Evolutionary conservation across 2,797 vertebrate species (phyloP), one percentile per base, ranked within the genome.

Genomic region (Rhinogobio ventralis): DNA sequence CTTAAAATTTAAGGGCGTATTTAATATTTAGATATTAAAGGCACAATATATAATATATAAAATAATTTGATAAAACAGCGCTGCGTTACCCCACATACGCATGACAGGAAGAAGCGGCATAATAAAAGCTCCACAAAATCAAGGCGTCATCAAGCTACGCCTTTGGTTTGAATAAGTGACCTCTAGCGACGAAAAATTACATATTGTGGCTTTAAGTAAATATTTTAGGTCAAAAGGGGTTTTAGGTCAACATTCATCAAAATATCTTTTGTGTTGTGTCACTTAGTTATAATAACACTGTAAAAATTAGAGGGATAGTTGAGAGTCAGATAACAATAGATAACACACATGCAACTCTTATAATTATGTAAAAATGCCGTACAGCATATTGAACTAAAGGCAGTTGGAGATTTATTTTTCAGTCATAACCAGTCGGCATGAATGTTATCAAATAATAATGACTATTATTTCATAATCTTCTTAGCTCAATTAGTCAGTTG

Each of bases 401-500:
- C 25, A 64, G 7, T 64, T 64, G 14, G 60, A 64, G 25, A 7
- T 62, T 62, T 64, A 20, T 25, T 64, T 64, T 30, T 17, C 6
- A 17, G 28, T 64, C 28, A 30, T 30, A 64, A 30, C 62, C 62
- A 64, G 6, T 28, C 1, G 5, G 60, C 62, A 8, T 30, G 7
- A 17, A 1, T 64, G 7, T 30, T 62, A 42, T 42, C 8, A 10
- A 42, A 42, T 42, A 42, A 42, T 42, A 42, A 42, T 42, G 39
- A 42, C 8, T 42, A 10, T 42, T 30, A 62, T 62, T 64, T 19
- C 1, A 64, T 64, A 64, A 64, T 64, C 62, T 30, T 7, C 62
- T 64, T 64, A 64, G 7, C 62, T 64, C 62, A 64, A 30, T 30
- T 64, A 64, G 46, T 51, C 72, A 49, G 45, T 74, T 74, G 28